phyloP scores from a whole-genome alignment of 2,888 invertebrate species.

The Phaonia tiefii region DNA sequence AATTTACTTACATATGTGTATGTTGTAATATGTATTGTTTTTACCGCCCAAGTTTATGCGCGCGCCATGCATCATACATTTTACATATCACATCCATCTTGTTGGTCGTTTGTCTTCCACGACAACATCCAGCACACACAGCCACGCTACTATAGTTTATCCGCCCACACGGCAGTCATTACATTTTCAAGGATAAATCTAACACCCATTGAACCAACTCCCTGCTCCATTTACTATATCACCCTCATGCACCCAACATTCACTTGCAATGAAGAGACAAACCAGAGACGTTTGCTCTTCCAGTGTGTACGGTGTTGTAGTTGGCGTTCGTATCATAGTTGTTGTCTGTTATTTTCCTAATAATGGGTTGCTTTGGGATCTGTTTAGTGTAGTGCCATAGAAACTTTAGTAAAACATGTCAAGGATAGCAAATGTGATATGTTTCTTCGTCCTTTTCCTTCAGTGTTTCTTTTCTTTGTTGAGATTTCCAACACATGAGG shows the following conservation, averaged over 20 bases:
- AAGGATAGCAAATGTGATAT: slow-evolving; percentile 60
- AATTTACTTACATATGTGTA: too few species aligned
- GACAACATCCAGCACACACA: slow-evolving; percentile 44
- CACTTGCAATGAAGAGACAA: slow-evolving; percentile 53
- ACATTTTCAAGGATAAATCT: slow-evolving; percentile 58
- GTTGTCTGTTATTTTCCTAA: slow-evolving; percentile 50
- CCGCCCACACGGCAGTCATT: slow-evolving; percentile 43
- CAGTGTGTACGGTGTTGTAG: neutral
- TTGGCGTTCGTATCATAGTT: slow-evolving; percentile 25
- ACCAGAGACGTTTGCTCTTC: slow-evolving; percentile 46
- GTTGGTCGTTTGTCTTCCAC: slow-evolving; percentile 57
- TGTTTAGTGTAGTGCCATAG: slow-evolving; percentile 46
- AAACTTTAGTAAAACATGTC: slow-evolving; percentile 60
- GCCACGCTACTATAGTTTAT: slow-evolving; percentile 31
- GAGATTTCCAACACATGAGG: slow-evolving; percentile 51
- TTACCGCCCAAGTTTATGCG: slow-evolving; percentile 69
- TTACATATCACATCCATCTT: slow-evolving; percentile 77
- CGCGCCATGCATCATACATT: slow-evolving; percentile 77
- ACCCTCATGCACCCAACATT: neutral
- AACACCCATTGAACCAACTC: neutral
- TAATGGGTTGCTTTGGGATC: slow-evolving; percentile 61
- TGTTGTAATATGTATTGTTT: slow-evolving; percentile 51
- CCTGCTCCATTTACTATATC: neutral
- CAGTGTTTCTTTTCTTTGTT: slow-evolving; percentile 24
- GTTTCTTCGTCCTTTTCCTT: slow-evolving; percentile 25